A percentile compares a stretch with the other conserved stretches of the same genome.
Conservation (phyloP, 2,888 invertebrate species). For the Thera obeliscata region DNA sequence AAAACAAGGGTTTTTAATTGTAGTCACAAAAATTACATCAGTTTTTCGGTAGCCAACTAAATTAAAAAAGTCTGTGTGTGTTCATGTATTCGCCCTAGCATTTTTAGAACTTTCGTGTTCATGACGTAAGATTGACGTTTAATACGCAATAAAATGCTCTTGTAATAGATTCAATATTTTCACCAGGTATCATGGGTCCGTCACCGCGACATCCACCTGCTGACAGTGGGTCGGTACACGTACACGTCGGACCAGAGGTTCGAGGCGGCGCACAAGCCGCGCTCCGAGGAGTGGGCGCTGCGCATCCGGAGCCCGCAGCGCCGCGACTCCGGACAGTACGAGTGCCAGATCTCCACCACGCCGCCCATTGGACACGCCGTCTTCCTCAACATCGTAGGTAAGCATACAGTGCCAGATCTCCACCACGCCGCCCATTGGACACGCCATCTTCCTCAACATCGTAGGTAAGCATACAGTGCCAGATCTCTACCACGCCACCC, state of each 20-base stretch:
- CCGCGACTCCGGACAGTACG: conserved; percentile 94
- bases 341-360: conserved; percentile 96
- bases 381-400: conserved; percentile 92
- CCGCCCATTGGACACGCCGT: conserved; percentile 94
- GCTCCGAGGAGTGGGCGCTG: conserved; percentile 94
- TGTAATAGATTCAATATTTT: background rate
- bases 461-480: conserved; percentile 87
- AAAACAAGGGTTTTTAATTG: too few species aligned
- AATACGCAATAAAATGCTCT: too few species aligned
- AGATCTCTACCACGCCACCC: conserved; percentile 95
- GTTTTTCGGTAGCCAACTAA: too few species aligned
- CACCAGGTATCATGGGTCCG: conserved; percentile 95
- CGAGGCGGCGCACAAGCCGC: conserved; percentile 92
- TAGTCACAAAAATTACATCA: too few species aligned
- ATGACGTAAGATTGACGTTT: too few species aligned
- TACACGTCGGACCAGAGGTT: conserved; percentile 93
- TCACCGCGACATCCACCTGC: conserved; percentile 94
- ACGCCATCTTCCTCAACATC: conserved; percentile 91
- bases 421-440: conserved; percentile 94
- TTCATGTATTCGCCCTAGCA: too few species aligned
- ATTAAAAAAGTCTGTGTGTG: too few species aligned
- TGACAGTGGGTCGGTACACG: conserved; percentile 95
- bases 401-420: conserved; percentile 94
- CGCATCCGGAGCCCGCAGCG: conserved; percentile 87
- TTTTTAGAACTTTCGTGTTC: too few species aligned